Evolutionary conservation across 2,797 vertebrate genomes (phyloP), one percentile per base, ranked within the genome.

Genomic region (Oceanodroma leucorhoa): DNA sequence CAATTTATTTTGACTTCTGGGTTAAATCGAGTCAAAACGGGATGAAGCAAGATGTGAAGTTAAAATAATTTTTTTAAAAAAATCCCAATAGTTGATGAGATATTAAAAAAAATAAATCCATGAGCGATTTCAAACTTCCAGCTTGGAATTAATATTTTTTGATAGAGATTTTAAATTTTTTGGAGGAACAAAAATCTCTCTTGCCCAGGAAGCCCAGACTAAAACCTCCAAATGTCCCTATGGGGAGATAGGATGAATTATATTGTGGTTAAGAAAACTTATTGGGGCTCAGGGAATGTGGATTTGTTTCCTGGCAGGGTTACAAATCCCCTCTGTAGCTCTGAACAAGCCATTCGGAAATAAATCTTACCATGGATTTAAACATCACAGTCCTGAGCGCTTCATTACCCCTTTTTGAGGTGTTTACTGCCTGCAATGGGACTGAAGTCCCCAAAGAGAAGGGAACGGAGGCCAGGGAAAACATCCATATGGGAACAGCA

Each of bases 231-330:
- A 82, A 82, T 70, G 30, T 66, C 58, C 81, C 86, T 82, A 9
- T 53, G 2, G 1, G 51, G 77, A 95, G 70, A 70, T 18, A 93
- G 34, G 43, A 89, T 94, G 51, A 94, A 81, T 90, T 93, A 94
- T 71, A 29, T 4, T 50, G 61, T 5, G 24, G 90, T 93, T 94
- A 89, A 61, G 72, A 64, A 93, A 96, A 94, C 38, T 57, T 89
- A 93, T 10, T 90, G 24, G 85, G 79, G 76, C 76, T 91, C 38
- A 43, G 81, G 83, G 80, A 92, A 78, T 1, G 24, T 91, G 78
- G 78, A 89, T 95, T 95, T 95, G 90, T 92, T 84, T 90, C 58
- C 61, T 95, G 83, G 83, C 88, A 90, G 67, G 54, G 36, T 72
- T 84, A 93, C 60, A 76, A 69, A 89, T 70, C 55, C 83, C 55